Evolutionary conservation across 2,797 vertebrate species (phyloP).

Genomic region (Synanceia verrucosa): DNA sequence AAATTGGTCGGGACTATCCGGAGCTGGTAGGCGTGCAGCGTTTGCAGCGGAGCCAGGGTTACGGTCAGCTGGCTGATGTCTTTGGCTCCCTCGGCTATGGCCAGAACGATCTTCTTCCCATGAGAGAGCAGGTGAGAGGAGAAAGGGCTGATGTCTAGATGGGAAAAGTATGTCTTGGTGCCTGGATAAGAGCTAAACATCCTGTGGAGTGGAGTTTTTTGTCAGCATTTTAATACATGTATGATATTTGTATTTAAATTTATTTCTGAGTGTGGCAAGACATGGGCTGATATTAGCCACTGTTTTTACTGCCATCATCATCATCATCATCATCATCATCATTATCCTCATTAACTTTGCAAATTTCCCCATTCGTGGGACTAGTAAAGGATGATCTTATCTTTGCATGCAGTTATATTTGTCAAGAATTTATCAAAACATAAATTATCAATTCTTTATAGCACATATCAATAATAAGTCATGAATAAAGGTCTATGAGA

Average conservation of each 20-base stretch:
- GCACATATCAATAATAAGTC: background rate
- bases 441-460: background rate
- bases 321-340: too few relatives aligned
- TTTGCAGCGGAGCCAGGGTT: constrained; percentile 78
- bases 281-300: background rate
- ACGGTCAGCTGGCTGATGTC: constrained; percentile 79
- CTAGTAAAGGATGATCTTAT: too few relatives aligned
- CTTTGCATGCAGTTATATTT: background rate
- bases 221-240: background rate
- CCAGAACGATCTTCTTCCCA: constrained; percentile 81
- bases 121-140: constrained; percentile 77
- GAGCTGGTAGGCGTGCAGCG: constrained; percentile 81
- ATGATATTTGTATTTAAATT: background rate
- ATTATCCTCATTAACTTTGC: too few relatives aligned
- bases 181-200: constrained; percentile 81
- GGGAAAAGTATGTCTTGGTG: constrained; percentile 84
- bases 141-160: constrained; percentile 78
- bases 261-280: background rate
- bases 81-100: constrained; percentile 78
- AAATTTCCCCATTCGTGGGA: too few relatives aligned
- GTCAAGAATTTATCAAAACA: background rate
- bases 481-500: background rate
- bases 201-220: constrained; percentile 52
- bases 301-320: background rate
- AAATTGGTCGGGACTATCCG: constrained; percentile 83